phyloP scores from a whole-genome alignment of 2,888 invertebrate species.

The Agrilus cyanescens region DNA sequence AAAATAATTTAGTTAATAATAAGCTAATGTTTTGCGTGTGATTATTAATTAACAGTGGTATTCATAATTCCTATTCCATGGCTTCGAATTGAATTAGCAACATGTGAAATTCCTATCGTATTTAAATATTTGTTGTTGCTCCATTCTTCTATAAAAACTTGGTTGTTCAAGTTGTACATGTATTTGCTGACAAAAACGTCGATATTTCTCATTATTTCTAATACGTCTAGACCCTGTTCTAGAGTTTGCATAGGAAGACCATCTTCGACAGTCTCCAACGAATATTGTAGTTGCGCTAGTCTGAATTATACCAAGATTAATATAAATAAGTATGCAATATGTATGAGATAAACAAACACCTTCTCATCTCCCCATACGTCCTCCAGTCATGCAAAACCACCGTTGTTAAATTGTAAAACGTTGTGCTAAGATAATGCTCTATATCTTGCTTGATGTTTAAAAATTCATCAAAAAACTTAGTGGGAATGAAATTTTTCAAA shows the following conservation, averaged over 20 bases:
- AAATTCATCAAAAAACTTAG: slow-evolving; percentile 31
- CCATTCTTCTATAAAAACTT: slow-evolving; percentile 86
- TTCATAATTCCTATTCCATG: slow-evolving; percentile 96
- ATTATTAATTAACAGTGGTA: slow-evolving; percentile 52
- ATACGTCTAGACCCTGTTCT: slow-evolving; percentile 92
- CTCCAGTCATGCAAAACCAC: slow-evolving; percentile 96
- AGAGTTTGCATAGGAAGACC: slow-evolving; percentile 91
- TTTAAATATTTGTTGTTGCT: slow-evolving; percentile 90
- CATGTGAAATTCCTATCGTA: slow-evolving; percentile 87
- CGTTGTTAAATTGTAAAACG: slow-evolving; percentile 95
- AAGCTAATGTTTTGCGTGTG: slow-evolving; percentile 1
- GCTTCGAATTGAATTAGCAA: slow-evolving; percentile 92
- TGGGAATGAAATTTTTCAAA: slow-evolving; percentile 27
- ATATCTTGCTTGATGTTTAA: slow-evolving; percentile 39
- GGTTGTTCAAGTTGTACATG: slow-evolving; percentile 90
- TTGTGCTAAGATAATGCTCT: slow-evolving; percentile 85
- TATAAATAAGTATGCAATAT: not conserved
- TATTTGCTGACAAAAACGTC: slow-evolving; percentile 89
- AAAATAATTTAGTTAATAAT: slow-evolving; percentile 13
- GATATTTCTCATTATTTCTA: slow-evolving; percentile 95
- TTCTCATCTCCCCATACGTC: slow-evolving; percentile 94
- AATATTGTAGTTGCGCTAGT: slow-evolving; percentile 75
- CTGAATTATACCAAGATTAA: slow-evolving; percentile 15
- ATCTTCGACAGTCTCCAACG: slow-evolving; percentile 74
- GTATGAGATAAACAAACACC: slow-evolving; percentile 26